phyloP scores from a whole-genome alignment of 2,113 vertebrate species.

The Syrmaticus mikado region DNA sequence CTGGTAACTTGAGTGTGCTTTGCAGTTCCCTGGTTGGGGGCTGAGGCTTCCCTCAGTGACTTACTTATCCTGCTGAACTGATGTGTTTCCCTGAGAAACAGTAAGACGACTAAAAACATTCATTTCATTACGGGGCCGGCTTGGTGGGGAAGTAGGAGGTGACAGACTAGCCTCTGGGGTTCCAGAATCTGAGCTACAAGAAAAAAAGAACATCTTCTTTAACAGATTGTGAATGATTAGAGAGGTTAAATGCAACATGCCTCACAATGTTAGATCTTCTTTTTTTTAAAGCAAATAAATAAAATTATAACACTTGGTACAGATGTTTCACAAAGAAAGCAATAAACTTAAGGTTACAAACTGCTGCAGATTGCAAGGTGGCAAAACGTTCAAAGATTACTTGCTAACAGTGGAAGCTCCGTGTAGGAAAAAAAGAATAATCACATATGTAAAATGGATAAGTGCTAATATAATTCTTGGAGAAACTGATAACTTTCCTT shows the following conservation, averaged over 20 bases:
- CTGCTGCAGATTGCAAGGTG: slow-evolving; percentile 15
- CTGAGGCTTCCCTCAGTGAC: slow-evolving; percentile 73
- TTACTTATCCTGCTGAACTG: slow-evolving; percentile 86
- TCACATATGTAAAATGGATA: not conserved
- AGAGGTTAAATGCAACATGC: slow-evolving; percentile 75
- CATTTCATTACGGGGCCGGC: slow-evolving; percentile 84
- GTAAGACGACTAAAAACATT: slow-evolving; percentile 86
- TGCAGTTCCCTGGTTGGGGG: slow-evolving; percentile 17
- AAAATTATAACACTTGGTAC: not conserved
- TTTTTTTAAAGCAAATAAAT: slow-evolving; percentile 34
- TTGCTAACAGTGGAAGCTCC: not conserved
- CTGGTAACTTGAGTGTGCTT: slow-evolving; percentile 2
- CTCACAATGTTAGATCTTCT: slow-evolving; percentile 40
- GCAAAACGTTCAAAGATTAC: not conserved
- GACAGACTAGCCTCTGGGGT: slow-evolving; percentile 86
- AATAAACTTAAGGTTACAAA: not conserved
- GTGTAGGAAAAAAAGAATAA: not conserved
- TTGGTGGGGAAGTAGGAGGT: slow-evolving; percentile 89
- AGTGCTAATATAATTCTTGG: not conserved
- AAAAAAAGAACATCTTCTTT: slow-evolving; percentile 81
- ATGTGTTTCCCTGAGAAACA: slow-evolving; percentile 81
- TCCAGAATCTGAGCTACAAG: slow-evolving; percentile 90
- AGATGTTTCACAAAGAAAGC: slow-evolving; percentile 12
- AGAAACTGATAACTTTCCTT: not conserved
- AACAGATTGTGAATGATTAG: slow-evolving; percentile 74